Evolutionary conservation across 1,140 invertebrate species (phyloP).

Genomic region (Drosophila athabasca): DNA sequence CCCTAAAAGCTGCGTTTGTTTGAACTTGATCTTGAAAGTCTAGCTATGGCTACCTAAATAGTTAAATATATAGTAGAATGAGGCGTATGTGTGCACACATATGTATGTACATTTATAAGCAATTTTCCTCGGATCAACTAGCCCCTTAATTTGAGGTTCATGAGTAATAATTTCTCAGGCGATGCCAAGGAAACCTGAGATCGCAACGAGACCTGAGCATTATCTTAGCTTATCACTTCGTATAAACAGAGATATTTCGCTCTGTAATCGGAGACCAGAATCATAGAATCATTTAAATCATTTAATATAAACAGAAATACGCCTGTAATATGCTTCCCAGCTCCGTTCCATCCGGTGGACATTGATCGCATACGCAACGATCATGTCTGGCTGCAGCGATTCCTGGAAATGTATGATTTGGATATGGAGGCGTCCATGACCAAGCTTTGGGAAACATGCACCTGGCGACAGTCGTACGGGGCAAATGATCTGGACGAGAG

Average conservation of each 20-base stretch:
- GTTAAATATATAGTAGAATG: constrained; percentile 4
- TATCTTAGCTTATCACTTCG: too few relatives aligned
- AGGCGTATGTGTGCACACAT: too few relatives aligned
- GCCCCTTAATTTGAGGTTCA: too few relatives aligned
- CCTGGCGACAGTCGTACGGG: constrained; percentile 92
- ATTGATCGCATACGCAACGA: constrained; percentile 87
- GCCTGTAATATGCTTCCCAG: constrained; percentile 33
- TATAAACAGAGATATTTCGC: too few relatives aligned
- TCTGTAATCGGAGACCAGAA: not conserved
- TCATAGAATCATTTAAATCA: not conserved
- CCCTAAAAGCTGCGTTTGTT: constrained; percentile 17
- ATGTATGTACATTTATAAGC: too few relatives aligned
- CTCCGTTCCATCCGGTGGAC: constrained; percentile 87
- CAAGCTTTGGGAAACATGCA: constrained; percentile 92
- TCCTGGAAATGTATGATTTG: constrained; percentile 88
- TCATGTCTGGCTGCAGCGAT: constrained; percentile 89
- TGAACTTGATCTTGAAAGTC: constrained; percentile 37
- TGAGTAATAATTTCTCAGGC: too few relatives aligned
- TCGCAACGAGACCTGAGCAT: too few relatives aligned
- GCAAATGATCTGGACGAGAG: constrained; percentile 90
- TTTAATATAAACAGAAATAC: constrained; percentile 9
- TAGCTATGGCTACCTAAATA: constrained; percentile 10
- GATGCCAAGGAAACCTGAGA: too few relatives aligned
- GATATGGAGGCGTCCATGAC: constrained; percentile 87
- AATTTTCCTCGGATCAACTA: constrained; percentile 1